Evolutionary conservation across 2,888 invertebrate genomes (phyloP).

Genomic region (Orthonevra nobilis): DNA sequence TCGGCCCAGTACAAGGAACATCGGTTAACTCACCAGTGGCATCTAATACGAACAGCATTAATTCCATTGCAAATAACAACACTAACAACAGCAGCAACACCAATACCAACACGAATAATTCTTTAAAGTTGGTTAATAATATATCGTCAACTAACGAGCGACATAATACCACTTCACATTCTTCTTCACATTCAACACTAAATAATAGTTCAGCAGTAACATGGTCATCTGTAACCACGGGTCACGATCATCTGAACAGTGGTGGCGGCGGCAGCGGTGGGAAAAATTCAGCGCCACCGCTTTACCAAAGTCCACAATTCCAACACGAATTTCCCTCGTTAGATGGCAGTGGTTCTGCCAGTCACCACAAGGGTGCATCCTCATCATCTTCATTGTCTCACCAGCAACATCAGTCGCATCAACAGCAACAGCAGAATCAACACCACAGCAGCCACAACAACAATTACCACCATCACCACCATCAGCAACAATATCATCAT

Average conservation of each 20-base stretch:
- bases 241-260: constrained; percentile 76
- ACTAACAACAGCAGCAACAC: constrained; percentile 71
- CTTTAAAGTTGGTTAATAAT: constrained; percentile 74
- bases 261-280: constrained; percentile 72
- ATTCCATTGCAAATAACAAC: constrained; percentile 70
- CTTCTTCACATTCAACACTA: constrained; percentile 71
- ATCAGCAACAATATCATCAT: constrained; percentile 67
- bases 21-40: constrained; percentile 72
- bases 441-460: constrained; percentile 71
- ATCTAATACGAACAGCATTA: constrained; percentile 69
- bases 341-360: constrained; percentile 82
- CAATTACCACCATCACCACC: constrained; percentile 70
- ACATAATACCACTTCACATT: constrained; percentile 50
- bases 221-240: constrained; percentile 84
- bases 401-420: constrained; percentile 73
- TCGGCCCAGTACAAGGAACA: constrained; percentile 72
- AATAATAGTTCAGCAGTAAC: constrained; percentile 81
- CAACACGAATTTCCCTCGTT: constrained; percentile 97
- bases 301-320: constrained; percentile 93
- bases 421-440: constrained; percentile 72
- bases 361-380: constrained; percentile 78
- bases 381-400: constrained; percentile 71
- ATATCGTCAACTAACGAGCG: constrained; percentile 72
- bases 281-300: constrained; percentile 81
- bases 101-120: constrained; percentile 67